A percentile compares a stretch with the other conserved stretches of the same genome.
phyloP scores from a whole-genome alignment of 1,140 invertebrate species.

The Oppia nitens region DNA sequence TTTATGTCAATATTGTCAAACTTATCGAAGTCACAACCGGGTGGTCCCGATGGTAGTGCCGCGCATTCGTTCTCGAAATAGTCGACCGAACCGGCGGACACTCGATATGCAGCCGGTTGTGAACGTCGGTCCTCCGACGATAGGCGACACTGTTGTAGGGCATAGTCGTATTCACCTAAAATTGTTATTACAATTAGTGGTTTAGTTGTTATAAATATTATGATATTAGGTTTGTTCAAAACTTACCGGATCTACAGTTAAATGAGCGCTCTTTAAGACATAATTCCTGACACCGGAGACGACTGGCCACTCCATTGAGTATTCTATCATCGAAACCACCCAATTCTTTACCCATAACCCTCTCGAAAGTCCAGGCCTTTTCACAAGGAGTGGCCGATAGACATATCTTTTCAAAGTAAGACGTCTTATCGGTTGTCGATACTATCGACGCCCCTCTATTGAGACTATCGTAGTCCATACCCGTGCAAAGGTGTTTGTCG shows the following conservation, averaged over 20 bases:
- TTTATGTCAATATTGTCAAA: constrained; percentile 21
- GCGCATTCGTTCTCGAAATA: constrained; percentile 37
- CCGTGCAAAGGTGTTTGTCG: constrained; percentile 18
- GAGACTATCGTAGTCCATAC: constrained; percentile 14
- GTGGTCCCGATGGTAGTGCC: constrained; percentile 13
- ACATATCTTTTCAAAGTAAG: constrained; percentile 24
- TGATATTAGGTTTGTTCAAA: too few relatives aligned
- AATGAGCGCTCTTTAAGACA: constrained; percentile 35
- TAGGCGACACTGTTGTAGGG: constrained; percentile 30
- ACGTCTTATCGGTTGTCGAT: constrained; percentile 19
- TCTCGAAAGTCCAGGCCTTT: constrained; percentile 30
- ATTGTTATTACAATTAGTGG: too few relatives aligned
- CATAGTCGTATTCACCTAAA: constrained; percentile 33
- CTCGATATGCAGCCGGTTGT: constrained; percentile 28
- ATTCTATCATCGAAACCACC: constrained; percentile 28
- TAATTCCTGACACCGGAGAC: constrained; percentile 33
- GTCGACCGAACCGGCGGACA: constrained; percentile 29
- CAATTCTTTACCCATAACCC: constrained; percentile 29
- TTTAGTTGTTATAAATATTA: too few relatives aligned
- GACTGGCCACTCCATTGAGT: constrained; percentile 24
- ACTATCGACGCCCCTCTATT: not conserved
- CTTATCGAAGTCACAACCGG: constrained; percentile 21
- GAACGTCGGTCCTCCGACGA: constrained; percentile 30
- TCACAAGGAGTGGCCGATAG: constrained; percentile 17
- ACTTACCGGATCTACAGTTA: constrained; percentile 29